Conservation (phyloP, 2,797 vertebrate genomes). For the Urocyon cinereoargenteus region DNA sequence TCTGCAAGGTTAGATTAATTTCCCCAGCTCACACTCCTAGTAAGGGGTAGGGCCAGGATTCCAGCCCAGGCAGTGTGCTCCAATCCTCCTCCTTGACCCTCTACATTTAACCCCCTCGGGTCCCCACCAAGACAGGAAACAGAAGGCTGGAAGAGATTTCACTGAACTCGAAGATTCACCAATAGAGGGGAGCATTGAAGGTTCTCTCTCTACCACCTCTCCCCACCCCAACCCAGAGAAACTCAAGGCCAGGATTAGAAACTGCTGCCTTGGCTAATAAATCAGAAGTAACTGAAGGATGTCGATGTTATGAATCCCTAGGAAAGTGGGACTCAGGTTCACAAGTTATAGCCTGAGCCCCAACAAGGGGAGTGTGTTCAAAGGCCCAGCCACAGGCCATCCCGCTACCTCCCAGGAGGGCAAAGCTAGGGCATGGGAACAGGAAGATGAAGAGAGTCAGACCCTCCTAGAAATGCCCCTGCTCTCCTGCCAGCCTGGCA, state of each 20-base stretch:
- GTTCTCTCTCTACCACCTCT: not conserved
- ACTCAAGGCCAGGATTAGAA: not conserved
- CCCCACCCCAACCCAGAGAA: not conserved
- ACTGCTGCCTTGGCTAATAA: not conserved
- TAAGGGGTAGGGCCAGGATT: not conserved
- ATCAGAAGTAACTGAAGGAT: not conserved
- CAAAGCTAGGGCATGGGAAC: slow-evolving; percentile 72
- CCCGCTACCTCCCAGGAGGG: not conserved
- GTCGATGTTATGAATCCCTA: not conserved
- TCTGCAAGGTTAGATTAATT: not conserved
- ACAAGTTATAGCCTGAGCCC: not conserved
- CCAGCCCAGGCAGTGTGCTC: not conserved
- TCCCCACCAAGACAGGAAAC: not conserved
- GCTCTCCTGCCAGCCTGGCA: slow-evolving; percentile 71
- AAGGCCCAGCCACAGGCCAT: not conserved
- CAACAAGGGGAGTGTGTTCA: not conserved
- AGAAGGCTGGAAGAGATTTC: not conserved
- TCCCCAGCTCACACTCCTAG: not conserved
- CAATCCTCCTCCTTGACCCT: not conserved
- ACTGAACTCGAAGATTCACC: not conserved
- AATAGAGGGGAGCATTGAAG: not conserved
- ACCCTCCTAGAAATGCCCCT: slow-evolving; percentile 30
- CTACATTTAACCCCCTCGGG: not conserved
- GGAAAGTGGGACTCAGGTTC: not conserved
- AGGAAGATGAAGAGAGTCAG: not conserved